Conservation (phyloP, 2,888 invertebrate species). For the Aphodius sticticus region DNA sequence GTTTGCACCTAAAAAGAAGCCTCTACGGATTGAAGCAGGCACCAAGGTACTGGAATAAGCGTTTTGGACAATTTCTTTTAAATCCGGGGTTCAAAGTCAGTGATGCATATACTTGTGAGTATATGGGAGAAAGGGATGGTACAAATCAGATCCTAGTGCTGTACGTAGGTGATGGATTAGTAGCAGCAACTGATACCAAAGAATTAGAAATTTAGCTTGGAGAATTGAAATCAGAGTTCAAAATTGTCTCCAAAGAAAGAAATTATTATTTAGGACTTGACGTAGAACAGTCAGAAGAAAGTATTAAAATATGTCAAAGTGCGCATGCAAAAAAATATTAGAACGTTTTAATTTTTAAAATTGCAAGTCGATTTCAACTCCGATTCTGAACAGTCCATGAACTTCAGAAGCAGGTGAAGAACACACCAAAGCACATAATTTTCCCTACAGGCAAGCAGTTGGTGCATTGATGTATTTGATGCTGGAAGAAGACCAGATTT, state of each 20-base stretch:
- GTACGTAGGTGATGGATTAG: constrained; percentile 52
- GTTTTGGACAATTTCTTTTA: constrained; percentile 45
- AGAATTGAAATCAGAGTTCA: constrained; percentile 4
- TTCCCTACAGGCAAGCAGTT: constrained; percentile 13
- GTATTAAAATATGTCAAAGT: not conserved
- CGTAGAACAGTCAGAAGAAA: not conserved
- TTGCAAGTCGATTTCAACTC: not conserved
- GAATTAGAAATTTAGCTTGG: constrained; percentile 30
- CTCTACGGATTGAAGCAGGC: constrained; percentile 55
- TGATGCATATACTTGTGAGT: constrained; percentile 50
- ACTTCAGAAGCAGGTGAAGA: no score
- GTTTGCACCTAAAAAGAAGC: constrained; percentile 50
- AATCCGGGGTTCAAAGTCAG: constrained; percentile 45
- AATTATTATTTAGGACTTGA: not conserved
- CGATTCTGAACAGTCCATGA: not conserved
- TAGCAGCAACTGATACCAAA: constrained; percentile 36
- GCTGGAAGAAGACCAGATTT: not conserved
- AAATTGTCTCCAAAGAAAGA: not conserved
- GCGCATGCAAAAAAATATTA: not conserved
- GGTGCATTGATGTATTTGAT: not conserved
- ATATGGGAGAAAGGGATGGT: constrained; percentile 35
- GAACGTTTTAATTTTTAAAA: not conserved
- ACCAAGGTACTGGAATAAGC: constrained; percentile 53
- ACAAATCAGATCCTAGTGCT: constrained; percentile 45
- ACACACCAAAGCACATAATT: no score